These are phyloP conservation scores for Diachasma alloeum DNA, from an alignment of 1,140 invertebrate species.

Conservation along the genomic window DNA sequence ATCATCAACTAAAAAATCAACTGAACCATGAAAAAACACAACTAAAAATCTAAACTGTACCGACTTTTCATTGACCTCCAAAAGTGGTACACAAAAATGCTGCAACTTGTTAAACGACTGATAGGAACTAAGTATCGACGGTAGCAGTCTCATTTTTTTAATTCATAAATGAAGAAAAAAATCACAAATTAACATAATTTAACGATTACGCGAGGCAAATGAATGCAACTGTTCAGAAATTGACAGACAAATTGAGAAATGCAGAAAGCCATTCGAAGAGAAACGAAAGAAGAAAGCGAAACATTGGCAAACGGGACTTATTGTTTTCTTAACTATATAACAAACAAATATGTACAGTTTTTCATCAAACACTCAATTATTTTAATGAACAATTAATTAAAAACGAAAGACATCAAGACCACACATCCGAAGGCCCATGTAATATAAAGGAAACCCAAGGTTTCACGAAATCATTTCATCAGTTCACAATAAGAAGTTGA, in stretches of 20 bases:
- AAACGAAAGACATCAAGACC: not conserved
- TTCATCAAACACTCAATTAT: slow-evolving; percentile 28
- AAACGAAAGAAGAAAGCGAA: slow-evolving; percentile 19
- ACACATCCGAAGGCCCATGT: slow-evolving; percentile 1
- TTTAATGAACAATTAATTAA: not conserved
- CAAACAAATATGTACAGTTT: slow-evolving; percentile 32
- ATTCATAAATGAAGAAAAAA: not conserved
- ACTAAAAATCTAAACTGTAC: slow-evolving; percentile 22
- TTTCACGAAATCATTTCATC: not conserved
- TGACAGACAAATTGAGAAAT: not conserved
- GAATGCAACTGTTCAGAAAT: not conserved
- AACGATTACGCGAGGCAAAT: not conserved
- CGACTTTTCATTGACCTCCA: not conserved
- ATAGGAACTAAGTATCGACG: slow-evolving; percentile 61
- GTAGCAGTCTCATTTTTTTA: slow-evolving; percentile 41
- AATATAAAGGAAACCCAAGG: not conserved
- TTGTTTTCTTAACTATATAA: slow-evolving; percentile 46
- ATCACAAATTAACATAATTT: not conserved
- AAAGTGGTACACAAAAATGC: slow-evolving; percentile 37
- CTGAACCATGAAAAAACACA: slow-evolving; percentile 20
- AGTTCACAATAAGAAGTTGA: not conserved
- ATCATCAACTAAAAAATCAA: slow-evolving; percentile 9
- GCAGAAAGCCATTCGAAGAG: not conserved
- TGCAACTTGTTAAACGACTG: slow-evolving; percentile 60
- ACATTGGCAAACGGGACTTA: slow-evolving; percentile 51